phyloP scores from a whole-genome alignment of 2,797 vertebrate species.

The Periparus ater region DNA sequence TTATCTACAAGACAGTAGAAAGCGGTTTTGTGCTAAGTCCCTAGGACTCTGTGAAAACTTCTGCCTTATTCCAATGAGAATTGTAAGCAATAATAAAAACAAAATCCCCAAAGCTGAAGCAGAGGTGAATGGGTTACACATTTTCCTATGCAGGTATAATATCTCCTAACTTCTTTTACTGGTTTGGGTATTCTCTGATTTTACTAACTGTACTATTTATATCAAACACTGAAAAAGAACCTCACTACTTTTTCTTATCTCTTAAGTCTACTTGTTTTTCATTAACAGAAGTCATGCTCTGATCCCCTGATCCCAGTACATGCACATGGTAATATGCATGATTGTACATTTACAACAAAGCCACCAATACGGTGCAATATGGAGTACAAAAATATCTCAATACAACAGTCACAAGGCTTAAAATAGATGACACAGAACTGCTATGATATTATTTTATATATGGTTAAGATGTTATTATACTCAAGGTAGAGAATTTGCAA shows the following conservation, averaged over 20 bases:
- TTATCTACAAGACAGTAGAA: not conserved
- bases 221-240: not conserved
- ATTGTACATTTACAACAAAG: not conserved
- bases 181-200: not conserved
- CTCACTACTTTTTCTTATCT: not conserved
- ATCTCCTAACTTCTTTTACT: not conserved
- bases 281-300: not conserved
- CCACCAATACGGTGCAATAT: not conserved
- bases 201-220: not conserved
- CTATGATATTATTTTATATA: not conserved
- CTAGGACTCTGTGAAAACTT: not conserved
- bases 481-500: not conserved
- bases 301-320: not conserved
- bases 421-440: not conserved
- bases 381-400: not conserved
- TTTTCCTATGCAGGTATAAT: not conserved
- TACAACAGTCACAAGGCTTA: not conserved
- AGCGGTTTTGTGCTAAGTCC: not conserved
- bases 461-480: not conserved
- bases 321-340: not conserved
- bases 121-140: not conserved
- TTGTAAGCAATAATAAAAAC: not conserved
- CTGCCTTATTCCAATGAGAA: not conserved
- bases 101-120: not conserved
- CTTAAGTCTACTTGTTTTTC: not conserved